Evolutionary conservation across 2,888 invertebrate genomes (phyloP).

Genomic region (Tortricodes alternella): DNA sequence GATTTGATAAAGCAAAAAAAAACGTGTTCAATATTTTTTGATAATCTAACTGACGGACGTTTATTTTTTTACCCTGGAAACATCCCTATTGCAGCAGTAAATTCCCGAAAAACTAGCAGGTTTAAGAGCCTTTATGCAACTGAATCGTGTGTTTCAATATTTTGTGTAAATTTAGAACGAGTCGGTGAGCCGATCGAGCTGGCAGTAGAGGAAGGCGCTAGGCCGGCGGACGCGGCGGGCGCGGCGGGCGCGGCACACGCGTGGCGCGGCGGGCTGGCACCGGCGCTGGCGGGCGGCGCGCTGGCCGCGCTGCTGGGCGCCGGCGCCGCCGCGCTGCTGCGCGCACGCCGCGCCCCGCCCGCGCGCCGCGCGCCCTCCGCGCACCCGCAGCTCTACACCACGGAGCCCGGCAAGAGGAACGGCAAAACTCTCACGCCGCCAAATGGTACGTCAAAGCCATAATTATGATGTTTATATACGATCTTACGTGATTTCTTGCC

Average conservation of each 20-base stretch:
- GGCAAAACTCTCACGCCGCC: slow-evolving; percentile 55
- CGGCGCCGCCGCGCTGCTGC: slow-evolving; percentile 35
- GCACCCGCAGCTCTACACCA: slow-evolving; percentile 53
- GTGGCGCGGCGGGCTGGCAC: slow-evolving; percentile 39
- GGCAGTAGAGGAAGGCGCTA: slow-evolving; percentile 37
- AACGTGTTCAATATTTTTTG: no score
- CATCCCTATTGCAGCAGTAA: no score
- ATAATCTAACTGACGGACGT: no score
- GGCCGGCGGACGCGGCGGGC: slow-evolving; percentile 32
- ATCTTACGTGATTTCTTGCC: no score
- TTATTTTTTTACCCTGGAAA: no score
- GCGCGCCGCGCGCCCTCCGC: slow-evolving; percentile 35
- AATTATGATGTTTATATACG: no score
- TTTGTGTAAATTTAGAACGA: no score
- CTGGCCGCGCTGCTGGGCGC: slow-evolving; percentile 46
- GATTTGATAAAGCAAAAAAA: no score
- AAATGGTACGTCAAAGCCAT: slow-evolving; percentile 41
- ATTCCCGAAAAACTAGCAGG: no score
- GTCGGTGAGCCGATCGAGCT: slow-evolving; percentile 58
- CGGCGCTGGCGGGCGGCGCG: slow-evolving; percentile 47
- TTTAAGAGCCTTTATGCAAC: no score
- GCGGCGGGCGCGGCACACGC: slow-evolving; percentile 39
- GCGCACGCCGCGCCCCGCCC: slow-evolving; percentile 30
- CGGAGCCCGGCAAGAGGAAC: slow-evolving; percentile 54
- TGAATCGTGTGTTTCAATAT: no score